Evolutionary conservation across 2,888 invertebrate genomes (phyloP), one percentile per base, ranked within the genome.

Genomic region (Dioctria linearis): DNA sequence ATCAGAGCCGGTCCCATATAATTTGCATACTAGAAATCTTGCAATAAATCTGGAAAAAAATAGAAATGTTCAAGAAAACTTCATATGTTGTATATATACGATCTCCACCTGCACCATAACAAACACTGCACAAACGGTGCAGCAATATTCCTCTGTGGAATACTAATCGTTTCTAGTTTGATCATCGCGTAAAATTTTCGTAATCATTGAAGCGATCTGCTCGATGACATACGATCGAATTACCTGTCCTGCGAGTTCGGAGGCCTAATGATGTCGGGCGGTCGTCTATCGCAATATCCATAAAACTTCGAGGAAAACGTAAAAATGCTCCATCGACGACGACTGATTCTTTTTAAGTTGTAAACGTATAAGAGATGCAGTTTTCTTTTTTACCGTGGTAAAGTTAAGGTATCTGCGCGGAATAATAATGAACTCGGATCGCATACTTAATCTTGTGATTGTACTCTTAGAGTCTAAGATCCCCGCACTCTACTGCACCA

Each of bases 381-480:
- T 42, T 73, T 57, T 73, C 59, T 73, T 57, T 25, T 57, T 73
- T 73, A 42, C 59, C 37, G 69, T 54, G 69, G 69, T 39, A 37
- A 25, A 25, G 25, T 25, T 25, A 25, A 6, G 51, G 37, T 37
- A 59, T 73, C 73, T 42, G 42, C 25, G 57, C 43, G 73, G 73
- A 73, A 73, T 73, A 54, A 59, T 73, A 73, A 73, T 73, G 73
- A 73, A 40, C 51, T 69, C n/a, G 69, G 51, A 69, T 69, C 69
- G 69, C 51, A 6, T 42, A 73, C 46, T 46, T 67, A 46, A 57
- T 73, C 39, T 57, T 51, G 57, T 13, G 42, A 37, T 37, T 73
- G 42, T n/a, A 40, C 25, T 25, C 25, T 25, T 25, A 25, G 25
- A n/a, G 25, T n/a, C 43, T 42, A n/a, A 11, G n/a, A n/a, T 42